Evolutionary conservation across 1,140 invertebrate genomes (phyloP), one percentile per base, ranked within the genome.

Genomic region (Drosophila tristis): DNA sequence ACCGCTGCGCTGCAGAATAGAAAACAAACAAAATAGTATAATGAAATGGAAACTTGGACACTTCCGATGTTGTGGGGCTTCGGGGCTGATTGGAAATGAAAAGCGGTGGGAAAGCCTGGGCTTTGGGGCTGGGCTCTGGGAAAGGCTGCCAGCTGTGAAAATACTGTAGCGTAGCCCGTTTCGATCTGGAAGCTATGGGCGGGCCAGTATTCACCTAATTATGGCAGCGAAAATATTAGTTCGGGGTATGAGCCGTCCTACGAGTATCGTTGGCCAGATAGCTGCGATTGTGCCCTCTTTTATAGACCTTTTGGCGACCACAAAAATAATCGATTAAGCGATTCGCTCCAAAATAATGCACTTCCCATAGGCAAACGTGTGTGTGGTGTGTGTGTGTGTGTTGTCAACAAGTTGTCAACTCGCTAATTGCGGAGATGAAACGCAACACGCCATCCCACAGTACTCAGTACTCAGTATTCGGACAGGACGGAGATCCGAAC

Each of bases 1-100:
- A 84, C 70, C 72, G 45, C 64, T 70, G 63, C 43, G 23, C 23
- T 25, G 0, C 23, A 4, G 23, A 31, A 54, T 51, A 50, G 20
- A 74, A 59, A 65, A 68, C 43, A 45, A 57, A 61, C 55, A 67
- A 66, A 47, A 55, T 23, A 43, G 68, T 68, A 29, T 50, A 58
- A 70, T 50, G 66, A 49, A 71, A 70, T 71, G 16, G 50, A 55
- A 66, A 87, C 74, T 78, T 67, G 84, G 45, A 53, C 64, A 77
- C 48, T 70, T 76, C 59, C 78, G 82, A 64, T 62, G 49, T 87
- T 87, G 79, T 87, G 66, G 75, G 82, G 82, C 84, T 87, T 87
- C 82, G 39, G 13, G 13, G 13, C 13, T 20, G 57, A 68, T 74
- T 86, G 82, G 82, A 86, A 86, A 68, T 61, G 72, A 63, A 76